A percentile compares a stretch with the other conserved stretches of the same genome.
phyloP scores from a whole-genome alignment of 2,888 invertebrate species.

The Sinotaia quadrata region DNA sequence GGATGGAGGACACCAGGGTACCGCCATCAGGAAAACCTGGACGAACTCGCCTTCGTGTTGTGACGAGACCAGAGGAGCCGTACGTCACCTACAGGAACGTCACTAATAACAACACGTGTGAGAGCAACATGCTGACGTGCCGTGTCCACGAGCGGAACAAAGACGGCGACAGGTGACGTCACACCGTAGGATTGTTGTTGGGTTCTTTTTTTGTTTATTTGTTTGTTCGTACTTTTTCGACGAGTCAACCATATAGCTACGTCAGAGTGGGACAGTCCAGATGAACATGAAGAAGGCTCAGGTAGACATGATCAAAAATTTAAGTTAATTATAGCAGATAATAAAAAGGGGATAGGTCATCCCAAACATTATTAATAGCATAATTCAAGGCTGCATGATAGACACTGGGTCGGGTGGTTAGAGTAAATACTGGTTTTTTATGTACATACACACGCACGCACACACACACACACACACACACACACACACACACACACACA shows the following conservation, averaged over 20 bases:
- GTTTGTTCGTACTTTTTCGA: too few species aligned
- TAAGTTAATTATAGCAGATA: too few species aligned
- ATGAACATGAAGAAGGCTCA: too few species aligned
- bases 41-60: constrained; percentile 91
- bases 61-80: constrained; percentile 95
- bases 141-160: constrained; percentile 39
- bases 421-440: too few species aligned
- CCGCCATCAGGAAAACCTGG: constrained; percentile 98
- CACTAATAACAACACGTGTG: constrained; percentile 72
- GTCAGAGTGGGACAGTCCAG: too few species aligned
- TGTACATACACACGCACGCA: constrained; percentile 7
- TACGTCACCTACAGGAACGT: constrained; percentile 94
- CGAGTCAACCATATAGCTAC: too few species aligned
- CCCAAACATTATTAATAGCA: too few species aligned
- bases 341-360: too few species aligned
- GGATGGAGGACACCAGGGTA: constrained; percentile 96
- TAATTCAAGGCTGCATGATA: too few species aligned
- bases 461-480: constrained; percentile 1
- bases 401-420: too few species aligned
- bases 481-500: neutral
- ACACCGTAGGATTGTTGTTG: neutral
- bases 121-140: constrained; percentile 50
- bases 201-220: neutral
- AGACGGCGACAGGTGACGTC: constrained; percentile 25
- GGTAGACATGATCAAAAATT: too few species aligned